Percentiles rank a stretch among this genome's conserved stretches.
These are phyloP conservation scores for Neostethus bicornis DNA, from an alignment of 2,797 vertebrate species.

Conservation along the genomic window DNA sequence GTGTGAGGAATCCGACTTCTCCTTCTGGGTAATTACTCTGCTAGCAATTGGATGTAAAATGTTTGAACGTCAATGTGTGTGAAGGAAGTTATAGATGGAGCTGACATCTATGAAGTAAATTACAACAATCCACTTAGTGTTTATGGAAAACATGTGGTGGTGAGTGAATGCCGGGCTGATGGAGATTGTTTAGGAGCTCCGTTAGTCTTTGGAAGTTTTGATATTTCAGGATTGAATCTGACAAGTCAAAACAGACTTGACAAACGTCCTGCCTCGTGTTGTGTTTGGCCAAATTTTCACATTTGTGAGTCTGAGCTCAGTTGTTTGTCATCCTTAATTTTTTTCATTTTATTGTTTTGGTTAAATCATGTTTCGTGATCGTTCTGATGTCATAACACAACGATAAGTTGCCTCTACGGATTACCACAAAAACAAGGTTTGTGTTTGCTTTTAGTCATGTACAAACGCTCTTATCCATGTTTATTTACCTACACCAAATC, in stretches of 20 bases:
- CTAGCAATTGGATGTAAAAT: slow-evolving; percentile 63
- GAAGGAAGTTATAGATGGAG: slow-evolving; percentile 64
- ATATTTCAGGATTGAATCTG: slow-evolving; percentile 23
- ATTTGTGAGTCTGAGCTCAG: slow-evolving; percentile 15
- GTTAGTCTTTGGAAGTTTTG: slow-evolving; percentile 20
- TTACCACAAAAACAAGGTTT: slow-evolving; percentile 65
- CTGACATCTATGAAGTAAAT: slow-evolving; percentile 67
- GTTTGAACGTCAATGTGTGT: slow-evolving; percentile 58
- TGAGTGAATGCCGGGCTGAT: slow-evolving; percentile 48
- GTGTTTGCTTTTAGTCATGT: slow-evolving; percentile 60
- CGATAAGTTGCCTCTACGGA: slow-evolving; percentile 60
- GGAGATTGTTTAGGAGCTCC: slow-evolving; percentile 34
- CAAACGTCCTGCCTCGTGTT: slow-evolving; percentile 10
- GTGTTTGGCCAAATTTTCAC: slow-evolving; percentile 21
- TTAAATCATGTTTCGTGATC: slow-evolving; percentile 42
- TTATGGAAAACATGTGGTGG: slow-evolving; percentile 64
- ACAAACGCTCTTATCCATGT: slow-evolving; percentile 68
- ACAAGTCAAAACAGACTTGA: slow-evolving; percentile 12
- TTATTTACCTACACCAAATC: slow-evolving; percentile 77
- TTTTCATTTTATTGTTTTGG: slow-evolving; percentile 3
- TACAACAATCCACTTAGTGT: slow-evolving; percentile 70
- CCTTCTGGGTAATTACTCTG: slow-evolving; percentile 44
- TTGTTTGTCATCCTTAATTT: slow-evolving; percentile 15
- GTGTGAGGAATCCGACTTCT: slow-evolving; percentile 44
- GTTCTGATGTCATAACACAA: slow-evolving; percentile 65